phyloP scores from a whole-genome alignment of 2,888 invertebrate species.

The Drosophila seclusa region DNA sequence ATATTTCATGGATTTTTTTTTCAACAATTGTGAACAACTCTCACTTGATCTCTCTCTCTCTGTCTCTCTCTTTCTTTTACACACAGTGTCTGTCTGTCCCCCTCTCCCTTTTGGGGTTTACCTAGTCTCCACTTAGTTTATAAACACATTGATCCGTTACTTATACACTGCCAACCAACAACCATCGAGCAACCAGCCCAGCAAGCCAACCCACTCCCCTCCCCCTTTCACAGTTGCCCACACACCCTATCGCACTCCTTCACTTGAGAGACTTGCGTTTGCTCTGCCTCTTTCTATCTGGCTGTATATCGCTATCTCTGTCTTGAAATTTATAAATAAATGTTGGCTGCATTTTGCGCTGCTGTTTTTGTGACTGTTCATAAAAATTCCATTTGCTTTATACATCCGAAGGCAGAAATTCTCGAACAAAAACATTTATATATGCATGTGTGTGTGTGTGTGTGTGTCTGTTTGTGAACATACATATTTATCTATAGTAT shows the following conservation, averaged over 20 bases:
- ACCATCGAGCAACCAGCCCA: not conserved
- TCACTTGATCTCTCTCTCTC: slow-evolving; percentile 9
- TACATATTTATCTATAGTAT: slow-evolving; percentile 7
- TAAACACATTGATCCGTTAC: slow-evolving; percentile 57
- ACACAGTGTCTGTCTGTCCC: not conserved
- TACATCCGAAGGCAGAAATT: slow-evolving; percentile 46
- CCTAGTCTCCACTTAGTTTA: slow-evolving; percentile 44
- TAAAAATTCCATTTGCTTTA: slow-evolving; percentile 69
- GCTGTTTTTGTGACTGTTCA: slow-evolving; percentile 60
- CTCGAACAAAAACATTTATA: slow-evolving; percentile 36
- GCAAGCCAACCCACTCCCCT: not conserved
- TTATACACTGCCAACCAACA: slow-evolving; percentile 18
- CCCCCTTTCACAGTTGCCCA: not conserved
- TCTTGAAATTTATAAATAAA: slow-evolving; percentile 68
- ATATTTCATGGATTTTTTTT: slow-evolving; percentile 16
- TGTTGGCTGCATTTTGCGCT: slow-evolving; percentile 65
- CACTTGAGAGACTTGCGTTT: slow-evolving; percentile 22
- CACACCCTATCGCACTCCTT: not conserved
- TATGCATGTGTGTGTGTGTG: not conserved
- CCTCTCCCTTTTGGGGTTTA: slow-evolving; percentile 24
- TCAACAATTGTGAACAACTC: slow-evolving; percentile 31
- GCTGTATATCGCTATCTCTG: slow-evolving; percentile 29
- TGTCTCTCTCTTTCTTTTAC: not conserved
- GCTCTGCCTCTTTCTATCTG: slow-evolving; percentile 20
- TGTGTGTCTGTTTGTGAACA: not conserved